Percentiles rank a stretch among this genome's conserved stretches.
Conservation (phyloP, 2,888 invertebrate species). For the Mamestra brassicae region DNA sequence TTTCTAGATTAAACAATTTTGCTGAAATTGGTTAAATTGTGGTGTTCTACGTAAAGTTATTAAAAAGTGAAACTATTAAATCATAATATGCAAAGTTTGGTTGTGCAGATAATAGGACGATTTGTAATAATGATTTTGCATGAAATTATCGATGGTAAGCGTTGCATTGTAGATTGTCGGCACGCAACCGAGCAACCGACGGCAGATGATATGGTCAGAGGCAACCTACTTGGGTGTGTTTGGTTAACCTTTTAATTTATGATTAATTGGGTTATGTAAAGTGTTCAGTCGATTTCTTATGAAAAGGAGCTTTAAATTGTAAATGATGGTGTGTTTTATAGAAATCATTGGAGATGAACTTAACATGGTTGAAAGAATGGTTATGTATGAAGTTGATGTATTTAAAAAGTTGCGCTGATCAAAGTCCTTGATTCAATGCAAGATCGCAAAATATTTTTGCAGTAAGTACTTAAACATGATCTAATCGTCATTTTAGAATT, state of each 20-base stretch:
- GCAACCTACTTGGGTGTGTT: constrained; percentile 32
- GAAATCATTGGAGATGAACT: too few relatives aligned
- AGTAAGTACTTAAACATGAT: too few relatives aligned
- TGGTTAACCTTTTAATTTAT: constrained; percentile 40
- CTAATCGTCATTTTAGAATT: not conserved
- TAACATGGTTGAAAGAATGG: too few relatives aligned
- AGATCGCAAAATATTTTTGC: too few relatives aligned
- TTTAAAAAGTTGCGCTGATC: not conserved
- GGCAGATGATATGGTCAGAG: constrained; percentile 37
- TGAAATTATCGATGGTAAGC: constrained; percentile 35
- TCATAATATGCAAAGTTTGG: constrained; percentile 34
- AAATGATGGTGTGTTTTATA: constrained; percentile 4
- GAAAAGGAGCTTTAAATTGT: constrained; percentile 6
- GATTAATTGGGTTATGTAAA: constrained; percentile 31
- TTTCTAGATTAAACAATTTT: not conserved
- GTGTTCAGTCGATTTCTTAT: not conserved
- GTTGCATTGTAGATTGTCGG: constrained; percentile 49
- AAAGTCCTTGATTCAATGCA: too few relatives aligned
- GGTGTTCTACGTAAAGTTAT: not conserved
- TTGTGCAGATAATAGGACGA: constrained; percentile 39
- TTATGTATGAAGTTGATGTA: not conserved
- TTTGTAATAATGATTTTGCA: constrained; percentile 53
- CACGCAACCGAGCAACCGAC: constrained; percentile 48
- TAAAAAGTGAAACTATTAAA: constrained; percentile 42
- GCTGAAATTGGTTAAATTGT: not conserved